phyloP scores from a whole-genome alignment of 1,140 invertebrate genomes.

The Apolygus lucorum region DNA sequence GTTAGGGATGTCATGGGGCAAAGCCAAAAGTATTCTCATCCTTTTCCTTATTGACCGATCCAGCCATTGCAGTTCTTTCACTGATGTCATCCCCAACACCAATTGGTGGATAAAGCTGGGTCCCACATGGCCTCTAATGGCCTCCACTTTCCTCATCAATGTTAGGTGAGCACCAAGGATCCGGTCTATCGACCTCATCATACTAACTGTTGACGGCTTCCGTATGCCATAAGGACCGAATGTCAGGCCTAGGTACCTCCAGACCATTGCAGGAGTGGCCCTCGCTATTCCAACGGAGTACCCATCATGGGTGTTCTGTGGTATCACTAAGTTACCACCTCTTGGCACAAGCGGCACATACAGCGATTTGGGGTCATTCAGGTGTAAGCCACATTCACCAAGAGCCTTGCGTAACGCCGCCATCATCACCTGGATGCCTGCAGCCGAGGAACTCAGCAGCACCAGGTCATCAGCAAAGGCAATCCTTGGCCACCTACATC shows the following conservation, averaged over 20 bases:
- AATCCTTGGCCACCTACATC: constrained; percentile 14
- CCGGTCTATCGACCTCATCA: neutral
- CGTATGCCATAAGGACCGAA: neutral
- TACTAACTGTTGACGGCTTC: neutral
- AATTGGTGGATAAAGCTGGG: neutral
- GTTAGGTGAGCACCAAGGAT: neutral
- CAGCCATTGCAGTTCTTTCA: neutral
- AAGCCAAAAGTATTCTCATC: neutral
- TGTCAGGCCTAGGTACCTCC: neutral
- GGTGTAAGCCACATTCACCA: neutral
- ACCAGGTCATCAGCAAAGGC: constrained; percentile 27
- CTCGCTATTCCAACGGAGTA: neutral
- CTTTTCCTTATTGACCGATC: neutral
- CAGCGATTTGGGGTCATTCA: neutral
- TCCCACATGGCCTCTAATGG: neutral
- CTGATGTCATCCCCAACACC: neutral
- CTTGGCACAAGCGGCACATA: neutral
- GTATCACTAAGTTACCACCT: neutral
- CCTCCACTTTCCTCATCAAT: neutral
- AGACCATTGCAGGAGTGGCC: neutral
- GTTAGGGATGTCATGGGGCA: neutral
- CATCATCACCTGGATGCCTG: neutral
- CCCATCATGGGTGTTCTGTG: neutral
- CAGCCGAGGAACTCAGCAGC: constrained; percentile 1
- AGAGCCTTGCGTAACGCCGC: neutral